A percentile compares a stretch with the other conserved stretches of the same genome.
Conservation (phyloP, 2,113 vertebrate species). For the Stigmatopora argus region DNA sequence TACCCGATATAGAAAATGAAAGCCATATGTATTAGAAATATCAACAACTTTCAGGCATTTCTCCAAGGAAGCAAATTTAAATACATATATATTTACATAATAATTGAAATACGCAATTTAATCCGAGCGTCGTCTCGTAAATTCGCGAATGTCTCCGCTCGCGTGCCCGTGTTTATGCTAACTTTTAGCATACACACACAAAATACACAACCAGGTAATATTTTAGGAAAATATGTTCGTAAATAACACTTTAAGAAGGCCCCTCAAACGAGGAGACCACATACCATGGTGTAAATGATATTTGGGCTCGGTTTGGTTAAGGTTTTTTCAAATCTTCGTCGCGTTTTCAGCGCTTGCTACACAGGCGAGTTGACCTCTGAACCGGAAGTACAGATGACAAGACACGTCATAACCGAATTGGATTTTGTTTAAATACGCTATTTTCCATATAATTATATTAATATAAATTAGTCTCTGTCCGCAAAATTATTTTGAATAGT, state of each 20-base stretch:
- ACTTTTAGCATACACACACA: constrained; percentile 14
- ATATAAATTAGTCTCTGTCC: too few relatives aligned
- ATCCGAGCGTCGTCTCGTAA: not conserved
- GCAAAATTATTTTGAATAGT: too few relatives aligned
- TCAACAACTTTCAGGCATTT: not conserved
- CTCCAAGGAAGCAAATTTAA: not conserved
- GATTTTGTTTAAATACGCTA: not conserved
- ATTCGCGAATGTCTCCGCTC: not conserved
- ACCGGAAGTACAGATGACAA: constrained; percentile 44
- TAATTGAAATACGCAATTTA: not conserved
- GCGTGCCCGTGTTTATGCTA: constrained; percentile 30
- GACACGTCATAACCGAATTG: too few relatives aligned
- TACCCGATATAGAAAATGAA: not conserved
- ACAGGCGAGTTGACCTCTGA: constrained; percentile 17
- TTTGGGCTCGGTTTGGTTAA: constrained; percentile 1
- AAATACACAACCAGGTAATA: not conserved
- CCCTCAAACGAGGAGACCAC: not conserved
- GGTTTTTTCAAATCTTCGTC: constrained; percentile 15
- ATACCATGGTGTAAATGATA: constrained; percentile 41
- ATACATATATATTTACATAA: not conserved
- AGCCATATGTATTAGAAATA: not conserved
- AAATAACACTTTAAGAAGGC: too few relatives aligned
- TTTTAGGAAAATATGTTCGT: too few relatives aligned
- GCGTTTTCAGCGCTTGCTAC: not conserved
- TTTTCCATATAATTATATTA: not conserved